A percentile compares a stretch with the other conserved stretches of the same genome.
These are phyloP conservation scores for Nannoperca australis DNA, from an alignment of 2,797 vertebrate species.

Conservation along the genomic window DNA sequence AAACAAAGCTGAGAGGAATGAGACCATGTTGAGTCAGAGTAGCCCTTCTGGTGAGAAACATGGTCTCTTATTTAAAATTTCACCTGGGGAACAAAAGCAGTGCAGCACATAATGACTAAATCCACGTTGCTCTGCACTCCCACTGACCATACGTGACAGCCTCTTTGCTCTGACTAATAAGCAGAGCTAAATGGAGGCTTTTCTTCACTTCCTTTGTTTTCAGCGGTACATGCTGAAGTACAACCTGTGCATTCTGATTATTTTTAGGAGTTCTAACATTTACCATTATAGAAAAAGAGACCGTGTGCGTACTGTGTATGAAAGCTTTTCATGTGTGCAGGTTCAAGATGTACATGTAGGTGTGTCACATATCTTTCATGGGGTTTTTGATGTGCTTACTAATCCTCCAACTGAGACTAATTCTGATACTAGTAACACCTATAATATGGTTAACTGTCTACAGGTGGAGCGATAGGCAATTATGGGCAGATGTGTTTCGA, in stretches of 20 bases:
- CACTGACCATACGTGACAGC: constrained; percentile 37
- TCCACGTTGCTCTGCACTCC: constrained; percentile 27
- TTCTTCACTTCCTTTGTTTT: constrained; percentile 41
- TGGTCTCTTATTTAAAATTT: constrained; percentile 19
- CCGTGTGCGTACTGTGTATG: neutral
- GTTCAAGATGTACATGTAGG: neutral
- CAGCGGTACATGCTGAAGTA: neutral
- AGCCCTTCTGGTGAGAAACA: constrained; percentile 1
- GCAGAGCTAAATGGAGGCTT: constrained; percentile 24
- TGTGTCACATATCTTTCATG: neutral
- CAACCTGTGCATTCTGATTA: neutral
- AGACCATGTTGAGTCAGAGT: constrained; percentile 2
- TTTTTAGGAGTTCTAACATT: neutral
- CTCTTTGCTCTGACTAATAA: constrained; percentile 51
- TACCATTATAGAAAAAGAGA: neutral
- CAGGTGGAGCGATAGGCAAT: neutral
- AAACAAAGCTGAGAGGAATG: neutral
- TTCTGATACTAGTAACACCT: constrained; percentile 23
- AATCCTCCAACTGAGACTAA: neutral
- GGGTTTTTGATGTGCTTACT: neutral
- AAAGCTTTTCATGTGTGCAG: neutral
- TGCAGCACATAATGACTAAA: constrained; percentile 43
- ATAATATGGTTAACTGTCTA: neutral
- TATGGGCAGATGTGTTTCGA: neutral
- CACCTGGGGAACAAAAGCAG: constrained; percentile 48